A percentile compares a stretch with the other conserved stretches of the same genome.
Conservation (phyloP, 2,888 invertebrate species). For the Agrochola lychnidis region DNA sequence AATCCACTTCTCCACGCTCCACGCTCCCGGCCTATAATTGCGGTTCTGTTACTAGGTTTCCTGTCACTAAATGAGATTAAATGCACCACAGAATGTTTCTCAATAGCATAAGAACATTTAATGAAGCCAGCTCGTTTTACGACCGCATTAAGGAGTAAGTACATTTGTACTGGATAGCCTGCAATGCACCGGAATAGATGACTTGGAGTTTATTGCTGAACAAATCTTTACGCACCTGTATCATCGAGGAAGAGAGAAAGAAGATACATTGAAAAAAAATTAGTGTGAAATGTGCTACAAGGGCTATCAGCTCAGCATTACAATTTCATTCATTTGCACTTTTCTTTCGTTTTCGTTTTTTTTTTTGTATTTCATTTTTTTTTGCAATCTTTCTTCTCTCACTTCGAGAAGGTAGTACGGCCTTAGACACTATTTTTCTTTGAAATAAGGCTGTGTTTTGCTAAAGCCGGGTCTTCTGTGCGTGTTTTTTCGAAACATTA, state of each 20-base stretch:
- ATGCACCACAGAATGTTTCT: constrained; percentile 78
- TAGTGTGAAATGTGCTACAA: too few relatives aligned
- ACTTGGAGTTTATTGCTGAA: constrained; percentile 26
- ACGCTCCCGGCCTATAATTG: constrained; percentile 75
- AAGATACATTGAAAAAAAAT: neutral
- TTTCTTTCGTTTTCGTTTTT: too few relatives aligned
- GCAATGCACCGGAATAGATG: constrained; percentile 11
- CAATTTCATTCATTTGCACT: too few relatives aligned
- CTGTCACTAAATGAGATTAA: constrained; percentile 88
- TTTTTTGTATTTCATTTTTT: too few relatives aligned
- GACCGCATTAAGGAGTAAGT: constrained; percentile 49
- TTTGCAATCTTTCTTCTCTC: neutral
- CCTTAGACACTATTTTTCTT: too few relatives aligned
- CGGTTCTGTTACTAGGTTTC: constrained; percentile 80
- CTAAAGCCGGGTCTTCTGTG: too few relatives aligned
- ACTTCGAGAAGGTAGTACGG: neutral
- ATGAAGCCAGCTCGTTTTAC: constrained; percentile 72
- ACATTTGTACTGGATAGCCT: constrained; percentile 38
- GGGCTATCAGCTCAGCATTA: too few relatives aligned
- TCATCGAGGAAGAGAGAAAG: neutral
- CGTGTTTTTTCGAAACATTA: too few relatives aligned
- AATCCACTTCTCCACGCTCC: constrained; percentile 25
- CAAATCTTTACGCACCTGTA: constrained; percentile 25
- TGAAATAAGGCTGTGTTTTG: neutral
- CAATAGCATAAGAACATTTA: constrained; percentile 82